Evolutionary conservation across 2,113 vertebrate genomes (phyloP).

Genomic region (Oncorhynchus keta): DNA sequence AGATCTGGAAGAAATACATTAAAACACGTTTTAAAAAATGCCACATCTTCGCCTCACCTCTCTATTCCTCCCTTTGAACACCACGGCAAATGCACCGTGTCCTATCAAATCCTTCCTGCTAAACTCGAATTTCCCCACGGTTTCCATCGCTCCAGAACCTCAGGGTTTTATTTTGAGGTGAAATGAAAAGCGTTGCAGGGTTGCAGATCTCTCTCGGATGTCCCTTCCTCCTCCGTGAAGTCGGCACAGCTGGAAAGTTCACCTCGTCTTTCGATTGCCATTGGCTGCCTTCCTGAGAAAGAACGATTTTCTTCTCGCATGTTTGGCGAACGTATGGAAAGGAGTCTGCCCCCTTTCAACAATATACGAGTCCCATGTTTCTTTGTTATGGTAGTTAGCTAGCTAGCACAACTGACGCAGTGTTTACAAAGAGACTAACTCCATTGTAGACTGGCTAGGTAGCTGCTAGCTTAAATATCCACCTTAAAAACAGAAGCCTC

Average conservation of each 20-base stretch:
- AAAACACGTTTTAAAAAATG: too few relatives aligned
- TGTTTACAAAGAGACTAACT: constrained; percentile 10
- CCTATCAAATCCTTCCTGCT: constrained; percentile 95
- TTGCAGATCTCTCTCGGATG: constrained; percentile 48
- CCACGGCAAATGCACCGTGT: constrained; percentile 95
- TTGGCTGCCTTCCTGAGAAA: constrained; percentile 71
- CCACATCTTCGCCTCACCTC: constrained; percentile 77
- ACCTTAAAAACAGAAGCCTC: constrained; percentile 66
- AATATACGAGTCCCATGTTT: constrained; percentile 35
- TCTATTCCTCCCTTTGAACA: constrained; percentile 91
- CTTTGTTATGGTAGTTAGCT: too few relatives aligned
- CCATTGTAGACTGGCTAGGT: not conserved
- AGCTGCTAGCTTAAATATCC: constrained; percentile 33
- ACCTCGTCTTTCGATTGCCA: constrained; percentile 71
- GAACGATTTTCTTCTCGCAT: constrained; percentile 73
- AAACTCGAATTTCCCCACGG: constrained; percentile 96
- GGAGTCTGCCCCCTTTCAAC: constrained; percentile 48
- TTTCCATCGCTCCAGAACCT: constrained; percentile 74
- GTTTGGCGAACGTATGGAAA: constrained; percentile 38
- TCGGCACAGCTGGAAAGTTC: constrained; percentile 63
- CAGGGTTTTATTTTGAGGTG: constrained; percentile 10
- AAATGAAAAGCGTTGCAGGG: constrained; percentile 25
- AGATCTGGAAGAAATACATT: not conserved
- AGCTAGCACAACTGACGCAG: not conserved
- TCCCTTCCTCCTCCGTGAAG: constrained; percentile 60